A percentile compares a stretch with the other conserved stretches of the same genome.
Conservation (phyloP, 1,140 invertebrate genomes). For the Penaeus chinensis region DNA sequence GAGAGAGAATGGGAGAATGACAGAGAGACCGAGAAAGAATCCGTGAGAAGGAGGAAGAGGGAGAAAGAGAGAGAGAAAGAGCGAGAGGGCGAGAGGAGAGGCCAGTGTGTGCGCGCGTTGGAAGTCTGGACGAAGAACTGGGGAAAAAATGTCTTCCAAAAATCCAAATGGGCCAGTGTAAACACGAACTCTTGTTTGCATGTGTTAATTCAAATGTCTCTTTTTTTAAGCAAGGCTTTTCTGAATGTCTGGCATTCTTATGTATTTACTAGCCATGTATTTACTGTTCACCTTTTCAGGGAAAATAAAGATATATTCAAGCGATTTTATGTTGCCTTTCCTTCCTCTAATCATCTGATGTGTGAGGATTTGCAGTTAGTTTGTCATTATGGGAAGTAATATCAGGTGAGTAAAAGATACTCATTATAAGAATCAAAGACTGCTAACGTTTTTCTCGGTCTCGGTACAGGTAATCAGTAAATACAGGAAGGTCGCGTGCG, state of each 20-base stretch:
- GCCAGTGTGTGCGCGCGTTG: conserved; percentile 16
- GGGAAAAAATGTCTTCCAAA: conserved; percentile 20
- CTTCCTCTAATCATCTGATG: too few relatives aligned
- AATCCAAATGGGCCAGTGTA: conserved; percentile 44
- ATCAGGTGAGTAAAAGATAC: too few relatives aligned
- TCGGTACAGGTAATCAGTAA: too few relatives aligned
- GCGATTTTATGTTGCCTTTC: too few relatives aligned
- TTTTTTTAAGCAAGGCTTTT: conserved; percentile 14
- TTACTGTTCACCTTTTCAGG: too few relatives aligned
- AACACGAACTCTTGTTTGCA: conserved; percentile 54
- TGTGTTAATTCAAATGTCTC: conserved; percentile 58
- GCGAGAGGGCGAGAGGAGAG: conserved; percentile 14
- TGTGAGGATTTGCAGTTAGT: too few relatives aligned
- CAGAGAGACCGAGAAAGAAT: neutral
- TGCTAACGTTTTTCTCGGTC: too few relatives aligned
- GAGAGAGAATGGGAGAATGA: neutral
- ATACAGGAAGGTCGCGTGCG: too few relatives aligned
- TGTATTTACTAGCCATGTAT: too few relatives aligned
- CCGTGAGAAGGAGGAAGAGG: neutral
- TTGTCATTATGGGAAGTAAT: too few relatives aligned
- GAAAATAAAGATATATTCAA: too few relatives aligned
- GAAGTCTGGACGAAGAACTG: neutral
- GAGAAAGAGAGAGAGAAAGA: neutral
- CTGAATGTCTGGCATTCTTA: neutral
- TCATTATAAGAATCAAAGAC: too few relatives aligned